These are phyloP conservation scores for Lophius americanus DNA, from an alignment of 2,797 vertebrate genomes.

Conservation along the genomic window DNA sequence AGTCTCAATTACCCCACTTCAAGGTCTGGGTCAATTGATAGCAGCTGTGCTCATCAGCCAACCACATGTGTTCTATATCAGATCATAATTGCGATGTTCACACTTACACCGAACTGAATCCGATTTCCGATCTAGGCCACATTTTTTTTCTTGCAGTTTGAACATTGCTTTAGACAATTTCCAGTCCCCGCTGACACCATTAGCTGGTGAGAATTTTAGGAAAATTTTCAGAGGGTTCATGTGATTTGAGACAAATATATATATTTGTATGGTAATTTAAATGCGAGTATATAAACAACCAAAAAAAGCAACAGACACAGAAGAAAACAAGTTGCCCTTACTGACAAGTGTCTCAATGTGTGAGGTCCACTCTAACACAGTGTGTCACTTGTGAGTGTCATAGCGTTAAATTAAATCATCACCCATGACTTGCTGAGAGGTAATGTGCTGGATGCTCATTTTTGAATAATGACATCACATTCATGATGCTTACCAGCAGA, in stretches of 20 bases:
- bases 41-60: too few species aligned
- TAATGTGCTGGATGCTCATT: not conserved
- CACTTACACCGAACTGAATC: too few species aligned
- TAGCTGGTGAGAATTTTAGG: not conserved
- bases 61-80: too few species aligned
- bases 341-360: not conserved
- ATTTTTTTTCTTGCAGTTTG: too few species aligned
- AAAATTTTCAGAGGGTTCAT: not conserved
- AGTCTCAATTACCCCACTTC: too few species aligned
- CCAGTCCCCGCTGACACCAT: not conserved
- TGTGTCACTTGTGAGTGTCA: conserved; percentile 18
- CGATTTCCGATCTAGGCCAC: too few species aligned
- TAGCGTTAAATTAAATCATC: conserved; percentile 28
- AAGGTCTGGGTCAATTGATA: too few species aligned
- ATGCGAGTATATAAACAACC: not conserved
- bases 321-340: not conserved
- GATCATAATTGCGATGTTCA: too few species aligned
- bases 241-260: not conserved
- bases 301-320: not conserved
- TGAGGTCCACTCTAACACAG: conserved; percentile 21
- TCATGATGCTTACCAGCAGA: conserved; percentile 41
- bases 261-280: not conserved
- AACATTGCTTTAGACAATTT: not conserved
- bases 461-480: conserved; percentile 33
- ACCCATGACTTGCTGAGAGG: conserved; percentile 17